Evolutionary conservation across 2,888 invertebrate species (phyloP), one percentile per base, ranked within the genome.

Genomic region (Erannis defoliaria): DNA sequence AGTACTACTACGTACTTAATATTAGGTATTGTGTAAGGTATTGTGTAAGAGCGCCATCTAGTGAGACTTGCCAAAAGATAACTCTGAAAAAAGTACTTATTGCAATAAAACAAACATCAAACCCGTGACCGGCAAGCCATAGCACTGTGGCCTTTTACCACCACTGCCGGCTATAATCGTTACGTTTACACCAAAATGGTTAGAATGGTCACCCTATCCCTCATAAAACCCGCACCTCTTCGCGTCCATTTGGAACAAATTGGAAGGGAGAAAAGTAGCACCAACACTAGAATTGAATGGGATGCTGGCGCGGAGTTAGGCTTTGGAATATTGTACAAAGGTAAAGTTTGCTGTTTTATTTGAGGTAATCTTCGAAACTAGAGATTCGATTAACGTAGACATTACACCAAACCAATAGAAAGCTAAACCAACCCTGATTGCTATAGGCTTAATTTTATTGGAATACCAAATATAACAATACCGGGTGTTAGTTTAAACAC

Each of bases 201-300:
- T 61, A 29, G 53, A 58, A 66, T 56, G 64, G 64, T 62, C 67
- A 67, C 64, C 49, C 63, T 65, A 51, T 35, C 50, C 40, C 33
- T 49, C 42, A 56, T 64, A 67, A 59, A 66, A 33, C 38, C 49
- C 61, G 50, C 62, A 56, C 50, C 61, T 66, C 53, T 38, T 50
- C 56, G 55, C 48, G 55, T 56, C 62, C 58, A 64, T 68, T 68
- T 59, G 55, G 46, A 60, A 49, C 55, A 67, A 68, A 70, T 67
- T 68, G 67, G 57, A 43, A 59, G 26, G 33, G 21, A 26, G 23
- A 8, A 56, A 43, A 53, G 35, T 37, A 42, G 14, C 9, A 12
- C 37, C 21, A 26, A 33, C 38, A 49, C 42, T 42, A 37, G 42
- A 31, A 62, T 55, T 46, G 29, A 42, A 53, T 42, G 40, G 12